Percentiles rank a stretch among this genome's conserved stretches.
Conservation (phyloP, 1,140 invertebrate species). For the Bombyx mandarina region DNA sequence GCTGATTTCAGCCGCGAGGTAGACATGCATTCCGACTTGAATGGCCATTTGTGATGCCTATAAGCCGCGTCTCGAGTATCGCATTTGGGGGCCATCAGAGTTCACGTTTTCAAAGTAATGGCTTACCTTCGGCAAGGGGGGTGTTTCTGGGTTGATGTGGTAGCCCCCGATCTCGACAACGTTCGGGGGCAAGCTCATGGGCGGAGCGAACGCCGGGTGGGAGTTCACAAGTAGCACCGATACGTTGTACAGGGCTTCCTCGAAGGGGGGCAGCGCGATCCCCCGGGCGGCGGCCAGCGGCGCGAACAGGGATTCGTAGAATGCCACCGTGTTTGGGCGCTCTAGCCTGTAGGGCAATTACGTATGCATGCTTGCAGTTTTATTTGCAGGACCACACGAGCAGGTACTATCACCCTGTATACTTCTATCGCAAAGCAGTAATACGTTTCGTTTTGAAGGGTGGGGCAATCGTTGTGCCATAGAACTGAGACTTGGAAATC, state of each 20-base stretch:
- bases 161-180: conserved; percentile 71
- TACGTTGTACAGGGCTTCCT: conserved; percentile 31
- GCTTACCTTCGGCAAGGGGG: conserved; percentile 37
- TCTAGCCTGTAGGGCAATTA: neutral
- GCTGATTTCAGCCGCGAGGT: no score
- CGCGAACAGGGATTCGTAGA: conserved; percentile 15
- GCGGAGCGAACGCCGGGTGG: conserved; percentile 62
- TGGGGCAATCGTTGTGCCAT: no score
- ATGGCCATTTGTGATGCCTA: no score
- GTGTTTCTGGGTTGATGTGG: conserved; percentile 56
- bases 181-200: conserved; percentile 70
- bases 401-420: no score
- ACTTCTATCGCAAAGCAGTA: no score
- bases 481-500: no score
- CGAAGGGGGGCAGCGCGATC: conserved; percentile 23
- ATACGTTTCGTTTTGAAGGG: no score
- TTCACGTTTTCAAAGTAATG: no score
- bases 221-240: conserved; percentile 71
- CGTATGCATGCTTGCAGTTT: neutral
- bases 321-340: neutral
- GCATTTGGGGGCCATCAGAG: no score
- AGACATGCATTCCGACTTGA: no score
- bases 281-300: conserved; percentile 35
- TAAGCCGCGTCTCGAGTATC: no score
- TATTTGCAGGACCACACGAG: neutral